Evolutionary conservation across 1,140 invertebrate genomes (phyloP).

Genomic region (Calliopsis andreniformis): DNA sequence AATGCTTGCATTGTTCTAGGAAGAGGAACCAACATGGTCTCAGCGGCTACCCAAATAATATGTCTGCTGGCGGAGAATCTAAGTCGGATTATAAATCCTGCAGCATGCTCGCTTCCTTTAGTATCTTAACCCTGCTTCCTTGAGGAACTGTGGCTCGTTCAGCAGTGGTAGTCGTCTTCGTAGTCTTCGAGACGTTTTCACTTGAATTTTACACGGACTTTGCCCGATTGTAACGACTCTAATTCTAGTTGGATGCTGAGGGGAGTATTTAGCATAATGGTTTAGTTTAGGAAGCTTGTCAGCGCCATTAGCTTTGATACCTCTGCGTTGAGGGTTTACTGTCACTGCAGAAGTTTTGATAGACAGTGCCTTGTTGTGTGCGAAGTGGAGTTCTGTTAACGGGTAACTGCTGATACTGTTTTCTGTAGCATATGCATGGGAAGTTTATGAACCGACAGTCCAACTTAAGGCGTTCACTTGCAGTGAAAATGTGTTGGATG

Average conservation of each 20-base stretch:
- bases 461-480: no score
- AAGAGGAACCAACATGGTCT: not conserved
- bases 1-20: not conserved
- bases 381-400: no score
- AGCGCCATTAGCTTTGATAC: not conserved
- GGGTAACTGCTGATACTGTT: no score
- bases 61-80: not conserved
- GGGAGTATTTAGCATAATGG: not conserved
- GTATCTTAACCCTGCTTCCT: not conserved
- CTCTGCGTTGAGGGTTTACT: not conserved
- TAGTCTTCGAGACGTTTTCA: not conserved
- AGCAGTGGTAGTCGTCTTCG: not conserved
- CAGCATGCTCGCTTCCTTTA: not conserved
- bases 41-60: slow-evolving; percentile 4
- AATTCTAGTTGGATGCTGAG: not conserved
- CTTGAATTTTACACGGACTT: not conserved
- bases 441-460: no score
- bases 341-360: no score
- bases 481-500: no score
- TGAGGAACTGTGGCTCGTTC: not conserved
- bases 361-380: no score
- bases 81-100: not conserved
- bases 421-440: no score
- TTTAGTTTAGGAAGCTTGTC: not conserved
- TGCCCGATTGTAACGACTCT: no score